Conservation (phyloP, 2,113 vertebrate genomes). For the Casuarius casuarius region DNA sequence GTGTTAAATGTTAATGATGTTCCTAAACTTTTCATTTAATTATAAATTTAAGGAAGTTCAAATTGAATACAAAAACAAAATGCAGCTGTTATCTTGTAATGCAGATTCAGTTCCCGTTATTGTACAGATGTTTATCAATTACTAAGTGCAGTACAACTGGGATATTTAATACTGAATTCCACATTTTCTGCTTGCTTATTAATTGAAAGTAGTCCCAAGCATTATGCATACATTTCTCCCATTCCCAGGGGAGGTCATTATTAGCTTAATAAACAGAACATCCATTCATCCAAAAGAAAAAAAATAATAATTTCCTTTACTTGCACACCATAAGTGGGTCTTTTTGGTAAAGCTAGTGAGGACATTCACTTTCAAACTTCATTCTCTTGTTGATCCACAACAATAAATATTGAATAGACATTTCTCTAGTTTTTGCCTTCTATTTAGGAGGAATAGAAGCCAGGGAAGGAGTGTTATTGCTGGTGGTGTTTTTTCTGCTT, state of each 20-base stretch:
- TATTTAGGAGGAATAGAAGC: neutral
- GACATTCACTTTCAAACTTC: neutral
- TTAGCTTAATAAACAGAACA: neutral
- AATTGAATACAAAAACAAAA: neutral
- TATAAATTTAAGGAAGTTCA: neutral
- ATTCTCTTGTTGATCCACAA: neutral
- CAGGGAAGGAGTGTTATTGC: neutral
- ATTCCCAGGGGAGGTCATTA: neutral
- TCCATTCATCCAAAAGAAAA: neutral
- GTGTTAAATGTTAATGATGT: too few species aligned
- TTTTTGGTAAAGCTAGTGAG: neutral
- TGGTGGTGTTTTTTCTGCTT: neutral
- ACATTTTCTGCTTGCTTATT: neutral
- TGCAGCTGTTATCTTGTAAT: neutral
- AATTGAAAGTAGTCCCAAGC: neutral
- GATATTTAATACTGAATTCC: neutral
- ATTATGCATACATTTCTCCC: neutral
- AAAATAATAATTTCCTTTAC: neutral
- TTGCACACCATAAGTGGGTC: neutral
- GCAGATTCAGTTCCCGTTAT: neutral
- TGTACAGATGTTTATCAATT: neutral
- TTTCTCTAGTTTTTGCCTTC: neutral
- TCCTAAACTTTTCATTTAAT: neutral
- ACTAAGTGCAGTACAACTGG: neutral
- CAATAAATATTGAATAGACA: neutral